Evolutionary conservation across 2,888 invertebrate genomes (phyloP), one percentile per base, ranked within the genome.

Genomic region (Caenorhabditis plicata): DNA sequence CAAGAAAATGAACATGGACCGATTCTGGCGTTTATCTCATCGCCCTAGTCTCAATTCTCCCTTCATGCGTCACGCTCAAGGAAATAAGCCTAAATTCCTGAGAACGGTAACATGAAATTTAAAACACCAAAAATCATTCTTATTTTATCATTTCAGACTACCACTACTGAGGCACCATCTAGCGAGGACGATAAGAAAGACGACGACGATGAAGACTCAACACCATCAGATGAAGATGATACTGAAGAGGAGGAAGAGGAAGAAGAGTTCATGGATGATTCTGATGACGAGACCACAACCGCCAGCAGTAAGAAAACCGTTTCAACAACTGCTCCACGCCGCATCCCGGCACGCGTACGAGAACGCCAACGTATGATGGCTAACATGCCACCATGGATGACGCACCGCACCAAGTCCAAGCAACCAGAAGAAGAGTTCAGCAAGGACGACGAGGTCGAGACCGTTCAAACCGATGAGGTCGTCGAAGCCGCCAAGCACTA

Each of bases 1-100:
- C n/a, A 55, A 49, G 35, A 52, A 74, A 49, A 52, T 78, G 36
- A 80, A 80, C 64, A 75, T 80, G 77, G 73, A 73, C 27, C 54
- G 80, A 15, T 80, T 80, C 67, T 72, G 65, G 68, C 65, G 74
- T 32, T 64, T 80, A 23, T 68, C 76, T 1, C 53, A 69, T 19
- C 53, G 60, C 19, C 73, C 74, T 32, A 51, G 39, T 38, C 50
- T 53, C 19, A 54, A 53, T n/a, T 57, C 60, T 4, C 57, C 64
- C 51, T 54, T 57, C 46, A 41, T 52, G 58, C 44, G 60, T 38
- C 56, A 60, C 22, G 8, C 35, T 0, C 50, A 50, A 45, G 52
- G 36, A 20, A 45, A 20, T 15, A 62, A 56, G 29, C 62, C 62
- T 41, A 62, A 48, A n/a, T 62, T 47, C 31, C 57, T 57, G 13